These are phyloP conservation scores for Xyrauchen texanus DNA, from an alignment of 2,113 vertebrate genomes.

Conservation along the genomic window DNA sequence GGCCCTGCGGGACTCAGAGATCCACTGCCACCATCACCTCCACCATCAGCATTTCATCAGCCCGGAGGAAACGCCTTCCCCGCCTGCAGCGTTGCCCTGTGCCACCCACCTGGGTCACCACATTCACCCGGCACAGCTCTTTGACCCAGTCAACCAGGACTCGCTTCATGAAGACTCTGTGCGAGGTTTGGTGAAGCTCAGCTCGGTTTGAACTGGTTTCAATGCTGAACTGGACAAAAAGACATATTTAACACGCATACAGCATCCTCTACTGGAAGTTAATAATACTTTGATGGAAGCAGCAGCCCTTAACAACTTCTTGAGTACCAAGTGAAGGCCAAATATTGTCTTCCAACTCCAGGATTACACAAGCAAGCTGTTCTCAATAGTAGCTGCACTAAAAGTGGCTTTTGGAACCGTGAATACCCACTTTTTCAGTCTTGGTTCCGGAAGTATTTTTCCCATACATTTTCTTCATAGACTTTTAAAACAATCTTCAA, in stretches of 20 bases:
- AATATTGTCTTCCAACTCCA: conserved; percentile 45
- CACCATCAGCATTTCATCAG: conserved; percentile 84
- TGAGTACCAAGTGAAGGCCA: conserved; percentile 42
- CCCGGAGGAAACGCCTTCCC: conserved; percentile 84
- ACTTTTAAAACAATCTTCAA: not conserved
- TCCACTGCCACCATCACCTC: conserved; percentile 73
- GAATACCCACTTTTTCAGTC: not conserved
- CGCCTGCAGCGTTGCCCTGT: conserved; percentile 68
- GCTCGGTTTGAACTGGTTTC: conserved; percentile 82
- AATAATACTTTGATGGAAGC: not conserved
- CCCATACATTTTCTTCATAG: conserved; percentile 10
- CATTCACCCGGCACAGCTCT: conserved; percentile 80
- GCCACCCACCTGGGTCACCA: conserved; percentile 68
- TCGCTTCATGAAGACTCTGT: conserved; percentile 92
- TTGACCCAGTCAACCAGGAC: conserved; percentile 87
- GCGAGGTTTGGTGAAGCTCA: conserved; percentile 91
- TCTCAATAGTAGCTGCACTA: not conserved
- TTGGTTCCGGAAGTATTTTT: not conserved
- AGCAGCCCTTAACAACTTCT: conserved; percentile 8
- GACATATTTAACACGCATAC: not conserved
- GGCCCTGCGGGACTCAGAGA: conserved; percentile 75
- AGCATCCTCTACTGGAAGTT: conserved; percentile 8
- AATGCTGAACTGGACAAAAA: conserved; percentile 29
- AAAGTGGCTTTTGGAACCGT: not conserved
- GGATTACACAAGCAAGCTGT: conserved; percentile 15